Evolutionary conservation across 92 coral and sea anemone species (phyloP), one percentile per base, ranked within the genome.

Genomic region (Phenganax stokvisi): DNA sequence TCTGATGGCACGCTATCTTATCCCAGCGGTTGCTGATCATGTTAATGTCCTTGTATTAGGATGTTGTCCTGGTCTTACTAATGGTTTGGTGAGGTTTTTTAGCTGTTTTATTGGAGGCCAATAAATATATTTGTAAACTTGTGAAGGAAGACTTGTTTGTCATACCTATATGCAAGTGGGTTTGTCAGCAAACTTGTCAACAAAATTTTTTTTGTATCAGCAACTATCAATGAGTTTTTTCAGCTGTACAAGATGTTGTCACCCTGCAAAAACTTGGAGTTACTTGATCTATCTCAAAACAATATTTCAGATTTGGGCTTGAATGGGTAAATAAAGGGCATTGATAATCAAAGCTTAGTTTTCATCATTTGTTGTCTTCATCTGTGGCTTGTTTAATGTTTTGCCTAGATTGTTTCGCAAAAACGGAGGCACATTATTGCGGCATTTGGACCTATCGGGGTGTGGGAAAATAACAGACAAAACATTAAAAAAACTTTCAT

Each of bases 161-260:
- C 47, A 37, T 37, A 0, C 5, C 3, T 0, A 37, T 5, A 0
- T 1, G 47, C 3, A 37, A 37, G 47, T 37, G 47, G 47, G 47
- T 5, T 37, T 37, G 47, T 37, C 47, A 1, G 5, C 47, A 37
- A 37, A 37, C 27, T 51, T 54, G 25, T 75, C 17, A 15, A 54
- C 10, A 10, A 47, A 28, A 7, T 28, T 81, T 55, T 55, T 37
- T 37, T 37, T 37, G 47, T 37, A 37, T 37, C 47, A 37, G 5
- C 47, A 37, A 37, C 47, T 37, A 37, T 0, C 47, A 37, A 5
- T 17, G 51, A n/a, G 8, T 47, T 74, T 70, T 76, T 69, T 28
- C 62, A 94, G 98, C 89, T 92, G 74, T 92, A 91, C 92, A 94
- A 94, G 87, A 87, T 94, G 60, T 74, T 94, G 85, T 90, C 97